phyloP scores from a whole-genome alignment of 2,888 invertebrate species.

The Saturnia pavonia region DNA sequence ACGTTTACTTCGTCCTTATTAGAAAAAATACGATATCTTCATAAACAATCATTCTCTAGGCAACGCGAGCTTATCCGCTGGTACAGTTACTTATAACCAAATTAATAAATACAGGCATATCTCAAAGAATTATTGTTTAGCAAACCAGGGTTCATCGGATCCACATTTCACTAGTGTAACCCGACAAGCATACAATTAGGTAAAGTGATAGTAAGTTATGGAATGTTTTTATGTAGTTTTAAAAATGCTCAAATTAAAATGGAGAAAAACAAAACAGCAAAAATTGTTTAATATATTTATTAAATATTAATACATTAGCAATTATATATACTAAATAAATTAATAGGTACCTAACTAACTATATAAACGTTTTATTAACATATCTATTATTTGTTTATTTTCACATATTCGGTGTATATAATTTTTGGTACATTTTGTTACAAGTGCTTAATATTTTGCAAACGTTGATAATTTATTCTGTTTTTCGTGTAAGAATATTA shows the following conservation, averaged over 20 bases:
- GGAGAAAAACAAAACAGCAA: background rate
- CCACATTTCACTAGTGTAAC: background rate
- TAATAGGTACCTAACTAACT: background rate
- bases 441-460: background rate
- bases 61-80: too few relatives aligned
- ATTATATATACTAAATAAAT: background rate
- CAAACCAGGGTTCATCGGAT: too few relatives aligned
- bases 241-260: background rate
- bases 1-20: too few relatives aligned
- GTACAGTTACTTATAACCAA: too few relatives aligned
- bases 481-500: slow-evolving; percentile 26
- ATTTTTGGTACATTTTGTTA: background rate
- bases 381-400: too few relatives aligned
- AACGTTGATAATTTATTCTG: slow-evolving; percentile 23
- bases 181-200: background rate
- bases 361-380: too few relatives aligned
- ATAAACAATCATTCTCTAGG: too few relatives aligned
- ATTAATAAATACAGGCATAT: too few relatives aligned
- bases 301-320: background rate
- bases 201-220: background rate
- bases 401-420: background rate
- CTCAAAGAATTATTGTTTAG: too few relatives aligned
- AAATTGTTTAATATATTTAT: background rate
- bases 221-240: background rate
- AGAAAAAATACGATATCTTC: too few relatives aligned